Evolutionary conservation across 2,888 invertebrate genomes (phyloP).

Genomic region (Scrobipalpa costella): DNA sequence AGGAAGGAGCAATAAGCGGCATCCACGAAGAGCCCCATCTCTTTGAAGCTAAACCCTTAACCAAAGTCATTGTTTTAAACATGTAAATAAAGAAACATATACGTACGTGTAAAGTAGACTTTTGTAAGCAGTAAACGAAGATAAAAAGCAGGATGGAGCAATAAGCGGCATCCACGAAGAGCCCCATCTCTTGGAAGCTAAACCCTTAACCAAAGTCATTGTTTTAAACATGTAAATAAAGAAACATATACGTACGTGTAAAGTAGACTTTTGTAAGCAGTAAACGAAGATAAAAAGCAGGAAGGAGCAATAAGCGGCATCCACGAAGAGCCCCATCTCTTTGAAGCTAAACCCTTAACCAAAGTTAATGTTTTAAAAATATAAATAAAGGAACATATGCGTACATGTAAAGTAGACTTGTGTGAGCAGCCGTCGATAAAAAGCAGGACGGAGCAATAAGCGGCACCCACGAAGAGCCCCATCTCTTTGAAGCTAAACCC

Average conservation of each 20-base stretch:
- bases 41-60: slow-evolving; percentile 82
- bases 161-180: slow-evolving; percentile 83
- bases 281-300: slow-evolving; percentile 85
- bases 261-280: slow-evolving; percentile 84
- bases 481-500: slow-evolving; percentile 84
- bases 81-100: background rate
- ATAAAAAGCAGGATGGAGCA: slow-evolving; percentile 82
- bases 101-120: slow-evolving; percentile 71
- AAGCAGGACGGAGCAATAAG: too few species aligned
- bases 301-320: too few species aligned
- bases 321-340: too few species aligned
- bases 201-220: too few species aligned
- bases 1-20: slow-evolving; percentile 82
- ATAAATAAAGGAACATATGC: too few species aligned
- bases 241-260: slow-evolving; percentile 42
- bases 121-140: slow-evolving; percentile 85
- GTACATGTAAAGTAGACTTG: too few species aligned
- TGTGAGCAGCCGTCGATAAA: too few species aligned
- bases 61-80: background rate
- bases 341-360: too few species aligned
- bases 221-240: too few species aligned
- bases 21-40: slow-evolving; percentile 84
- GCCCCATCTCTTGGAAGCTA: slow-evolving; percentile 84
- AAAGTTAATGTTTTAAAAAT: too few species aligned
- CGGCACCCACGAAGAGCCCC: too few species aligned